Percentiles rank a stretch among this genome's conserved stretches.
Evolutionary conservation across 2,888 invertebrate species (phyloP).

Genomic region (Lasioglossum vierecki): DNA sequence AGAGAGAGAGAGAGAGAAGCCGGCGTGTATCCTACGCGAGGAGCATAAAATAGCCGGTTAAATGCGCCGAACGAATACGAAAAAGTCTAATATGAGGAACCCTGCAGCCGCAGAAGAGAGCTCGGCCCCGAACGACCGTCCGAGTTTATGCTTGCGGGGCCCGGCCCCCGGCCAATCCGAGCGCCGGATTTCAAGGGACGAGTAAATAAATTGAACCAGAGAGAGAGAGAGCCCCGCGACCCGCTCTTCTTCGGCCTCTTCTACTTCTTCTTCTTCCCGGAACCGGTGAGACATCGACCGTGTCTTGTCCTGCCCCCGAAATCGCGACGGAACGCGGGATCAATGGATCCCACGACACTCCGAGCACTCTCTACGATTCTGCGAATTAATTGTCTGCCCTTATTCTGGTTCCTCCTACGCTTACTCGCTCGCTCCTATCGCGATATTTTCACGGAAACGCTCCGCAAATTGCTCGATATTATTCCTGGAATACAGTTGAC

Average conservation of each 20-base stretch:
- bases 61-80: constrained; percentile 73
- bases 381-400: not conserved
- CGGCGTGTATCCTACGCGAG: constrained; percentile 56
- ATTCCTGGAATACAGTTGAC: not conserved
- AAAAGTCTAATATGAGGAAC: constrained; percentile 72
- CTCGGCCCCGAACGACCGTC: constrained; percentile 44
- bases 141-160: constrained; percentile 62
- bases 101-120: constrained; percentile 42
- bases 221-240: constrained; percentile 32
- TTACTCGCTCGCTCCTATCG: not conserved
- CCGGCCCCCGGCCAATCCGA: constrained; percentile 56
- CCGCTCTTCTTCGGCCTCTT: constrained; percentile 11
- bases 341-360: not conserved
- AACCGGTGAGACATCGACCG: constrained; percentile 54
- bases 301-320: constrained; percentile 17
- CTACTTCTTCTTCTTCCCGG: constrained; percentile 57
- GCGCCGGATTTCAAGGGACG: constrained; percentile 61
- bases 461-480: not conserved
- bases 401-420: not conserved
- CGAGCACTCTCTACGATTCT: not conserved
- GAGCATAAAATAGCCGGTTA: constrained; percentile 73
- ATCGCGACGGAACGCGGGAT: not conserved
- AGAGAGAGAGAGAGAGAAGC: not conserved
- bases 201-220: constrained; percentile 71
- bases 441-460: not conserved